Conservation (phyloP, 2,888 invertebrate species). For the Acleris emargana region DNA sequence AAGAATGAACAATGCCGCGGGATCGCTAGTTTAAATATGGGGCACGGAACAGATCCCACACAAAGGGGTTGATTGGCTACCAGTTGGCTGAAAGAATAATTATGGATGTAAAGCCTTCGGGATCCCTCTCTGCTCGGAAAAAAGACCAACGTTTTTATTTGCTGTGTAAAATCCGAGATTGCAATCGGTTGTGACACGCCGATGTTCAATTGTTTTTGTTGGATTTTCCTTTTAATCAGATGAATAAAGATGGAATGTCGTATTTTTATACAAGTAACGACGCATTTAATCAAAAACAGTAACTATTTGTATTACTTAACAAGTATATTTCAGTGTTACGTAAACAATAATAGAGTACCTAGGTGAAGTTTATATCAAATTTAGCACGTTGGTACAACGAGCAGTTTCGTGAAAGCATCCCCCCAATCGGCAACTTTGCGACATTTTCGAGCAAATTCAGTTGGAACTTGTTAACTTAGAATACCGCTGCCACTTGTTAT, state of each 20-base stretch:
- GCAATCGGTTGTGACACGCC: background rate
- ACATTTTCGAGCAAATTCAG: conserved; percentile 48
- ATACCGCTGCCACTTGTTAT: conserved; percentile 44
- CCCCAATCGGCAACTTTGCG: conserved; percentile 44
- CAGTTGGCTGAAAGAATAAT: conserved; percentile 34
- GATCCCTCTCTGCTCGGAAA: conserved; percentile 17
- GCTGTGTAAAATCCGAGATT: conserved; percentile 10
- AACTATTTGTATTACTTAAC: too few species aligned
- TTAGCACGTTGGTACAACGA: conserved; percentile 12
- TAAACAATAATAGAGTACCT: conserved; percentile 39
- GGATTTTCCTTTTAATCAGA: background rate
- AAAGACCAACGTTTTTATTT: conserved; percentile 24
- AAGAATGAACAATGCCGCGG: conserved; percentile 25
- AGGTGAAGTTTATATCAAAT: conserved; percentile 40
- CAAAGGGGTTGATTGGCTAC: conserved; percentile 35
- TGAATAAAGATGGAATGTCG: background rate
- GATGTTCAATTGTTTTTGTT: background rate
- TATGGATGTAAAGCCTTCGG: conserved; percentile 31
- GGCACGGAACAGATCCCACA: conserved; percentile 26
- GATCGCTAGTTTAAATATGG: conserved; percentile 34
- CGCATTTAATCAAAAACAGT: too few species aligned
- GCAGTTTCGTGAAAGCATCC: conserved; percentile 43
- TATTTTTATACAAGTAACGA: too few species aligned
- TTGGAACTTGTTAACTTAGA: conserved; percentile 44
- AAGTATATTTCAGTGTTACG: background rate